Conservation (phyloP, 2,888 invertebrate species). For the Drosophila mayaguana region DNA sequence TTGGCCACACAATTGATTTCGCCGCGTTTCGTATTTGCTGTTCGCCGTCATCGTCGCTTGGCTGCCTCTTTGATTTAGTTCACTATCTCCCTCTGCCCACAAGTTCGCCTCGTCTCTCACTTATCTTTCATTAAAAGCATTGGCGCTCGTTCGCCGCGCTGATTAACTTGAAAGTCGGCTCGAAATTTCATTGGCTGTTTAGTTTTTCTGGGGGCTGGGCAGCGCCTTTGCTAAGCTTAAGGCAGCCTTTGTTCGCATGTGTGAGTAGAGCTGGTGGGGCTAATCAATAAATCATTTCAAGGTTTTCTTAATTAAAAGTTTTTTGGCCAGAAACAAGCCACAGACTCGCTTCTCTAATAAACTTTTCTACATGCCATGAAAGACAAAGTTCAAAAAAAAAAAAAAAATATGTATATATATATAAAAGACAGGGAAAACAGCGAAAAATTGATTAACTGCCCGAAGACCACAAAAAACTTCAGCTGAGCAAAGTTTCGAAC, state of each 20-base stretch:
- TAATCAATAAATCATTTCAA: constrained; percentile 84
- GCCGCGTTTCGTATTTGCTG: constrained; percentile 71
- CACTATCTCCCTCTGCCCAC: not conserved
- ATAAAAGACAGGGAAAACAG: constrained; percentile 26
- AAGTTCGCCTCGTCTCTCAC: constrained; percentile 16
- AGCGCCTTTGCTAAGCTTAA: constrained; percentile 16
- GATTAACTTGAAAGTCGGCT: constrained; percentile 61
- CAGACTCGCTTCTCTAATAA: constrained; percentile 53
- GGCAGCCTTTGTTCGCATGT: not conserved
- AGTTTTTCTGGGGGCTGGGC: constrained; percentile 15
- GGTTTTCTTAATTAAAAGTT: constrained; percentile 84
- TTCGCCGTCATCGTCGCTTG: constrained; percentile 45
- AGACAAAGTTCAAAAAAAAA: constrained; percentile 37
- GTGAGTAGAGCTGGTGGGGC: constrained; percentile 12
- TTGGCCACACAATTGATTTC: constrained; percentile 61
- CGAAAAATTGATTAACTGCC: constrained; percentile 77
- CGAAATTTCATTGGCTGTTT: constrained; percentile 59
- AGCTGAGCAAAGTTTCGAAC: constrained; percentile 51
- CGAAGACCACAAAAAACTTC: constrained; percentile 66
- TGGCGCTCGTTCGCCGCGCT: constrained; percentile 48
- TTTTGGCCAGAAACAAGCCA: constrained; percentile 72
- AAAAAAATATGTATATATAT: constrained; percentile 37
- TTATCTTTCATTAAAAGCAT: constrained; percentile 60
- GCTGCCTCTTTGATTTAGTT: constrained; percentile 45
- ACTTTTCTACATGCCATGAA: constrained; percentile 65